These are phyloP conservation scores for Tragulus kanchil DNA, from an alignment of 2,113 vertebrate genomes.

Conservation along the genomic window DNA sequence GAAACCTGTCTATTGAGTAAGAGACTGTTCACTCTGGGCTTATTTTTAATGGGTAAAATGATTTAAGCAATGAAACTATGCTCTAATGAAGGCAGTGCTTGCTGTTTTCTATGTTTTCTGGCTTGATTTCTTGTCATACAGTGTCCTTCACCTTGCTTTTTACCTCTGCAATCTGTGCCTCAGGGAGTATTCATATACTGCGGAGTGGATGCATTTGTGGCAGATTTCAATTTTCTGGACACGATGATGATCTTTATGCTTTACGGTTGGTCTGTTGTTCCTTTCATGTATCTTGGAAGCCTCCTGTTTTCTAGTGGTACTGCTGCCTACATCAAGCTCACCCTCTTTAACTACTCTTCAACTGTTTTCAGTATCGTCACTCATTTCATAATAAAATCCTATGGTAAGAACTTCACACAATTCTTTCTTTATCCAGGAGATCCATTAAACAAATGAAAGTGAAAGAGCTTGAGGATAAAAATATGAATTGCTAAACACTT, in stretches of 20 bases:
- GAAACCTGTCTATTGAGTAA: neutral
- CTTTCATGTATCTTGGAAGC: slow-evolving; percentile 97
- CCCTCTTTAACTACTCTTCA: slow-evolving; percentile 96
- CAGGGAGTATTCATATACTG: slow-evolving; percentile 95
- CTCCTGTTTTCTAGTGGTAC: slow-evolving; percentile 93
- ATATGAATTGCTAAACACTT: neutral
- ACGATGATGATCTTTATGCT: slow-evolving; percentile 94
- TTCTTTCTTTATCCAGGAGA: neutral
- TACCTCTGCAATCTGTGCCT: slow-evolving; percentile 51
- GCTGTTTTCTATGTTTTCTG: neutral
- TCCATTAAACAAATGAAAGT: neutral
- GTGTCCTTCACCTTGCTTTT: neutral
- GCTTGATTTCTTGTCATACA: neutral
- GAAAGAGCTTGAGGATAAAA: neutral
- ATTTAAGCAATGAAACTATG: neutral
- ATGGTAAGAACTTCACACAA: slow-evolving; percentile 88
- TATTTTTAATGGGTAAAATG: neutral
- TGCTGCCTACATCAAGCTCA: slow-evolving; percentile 95
- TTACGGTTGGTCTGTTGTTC: slow-evolving; percentile 96
- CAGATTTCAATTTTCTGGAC: slow-evolving; percentile 92
- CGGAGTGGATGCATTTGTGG: slow-evolving; percentile 91
- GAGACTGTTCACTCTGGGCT: neutral
- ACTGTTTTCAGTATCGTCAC: slow-evolving; percentile 93
- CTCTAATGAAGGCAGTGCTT: neutral
- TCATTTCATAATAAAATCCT: slow-evolving; percentile 91